Percentiles rank a stretch among this genome's conserved stretches.
phyloP scores from a whole-genome alignment of 1,140 invertebrate species.

The Euwallacea similis region DNA sequence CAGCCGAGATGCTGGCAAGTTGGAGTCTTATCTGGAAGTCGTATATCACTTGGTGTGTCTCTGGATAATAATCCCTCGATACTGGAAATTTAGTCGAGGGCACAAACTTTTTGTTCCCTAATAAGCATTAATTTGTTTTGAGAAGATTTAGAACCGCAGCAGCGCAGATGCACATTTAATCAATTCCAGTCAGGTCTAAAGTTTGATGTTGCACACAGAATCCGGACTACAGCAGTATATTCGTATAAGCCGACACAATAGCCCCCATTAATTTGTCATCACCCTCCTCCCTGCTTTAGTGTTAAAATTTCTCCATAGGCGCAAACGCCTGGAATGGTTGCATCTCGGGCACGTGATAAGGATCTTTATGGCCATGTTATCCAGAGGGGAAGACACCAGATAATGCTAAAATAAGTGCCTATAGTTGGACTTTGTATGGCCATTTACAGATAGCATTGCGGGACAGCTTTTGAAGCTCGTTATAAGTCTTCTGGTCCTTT shows the following conservation, averaged over 20 bases:
- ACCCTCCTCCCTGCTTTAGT: too few species aligned
- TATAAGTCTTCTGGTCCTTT: too few species aligned
- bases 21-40: slow-evolving; percentile 3
- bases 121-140: neutral
- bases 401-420: neutral
- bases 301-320: too few species aligned
- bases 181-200: too few species aligned
- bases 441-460: neutral
- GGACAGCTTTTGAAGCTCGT: too few species aligned
- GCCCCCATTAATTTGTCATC: neutral
- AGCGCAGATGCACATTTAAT: too few species aligned
- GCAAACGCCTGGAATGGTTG: neutral
- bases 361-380: slow-evolving; percentile 4
- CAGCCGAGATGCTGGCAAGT: neutral
- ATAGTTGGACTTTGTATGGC: neutral
- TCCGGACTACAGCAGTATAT: neutral
- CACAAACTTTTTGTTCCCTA: neutral
- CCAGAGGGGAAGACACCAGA: neutral
- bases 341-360: slow-evolving; percentile 2
- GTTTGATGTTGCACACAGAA: neutral
- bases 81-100: neutral
- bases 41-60: slow-evolving; percentile 2
- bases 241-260: neutral
- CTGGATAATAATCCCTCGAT: slow-evolving; percentile 6
- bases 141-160: neutral